Conservation (phyloP, 2,888 invertebrate genomes). For the Apocheima hispidaria region DNA sequence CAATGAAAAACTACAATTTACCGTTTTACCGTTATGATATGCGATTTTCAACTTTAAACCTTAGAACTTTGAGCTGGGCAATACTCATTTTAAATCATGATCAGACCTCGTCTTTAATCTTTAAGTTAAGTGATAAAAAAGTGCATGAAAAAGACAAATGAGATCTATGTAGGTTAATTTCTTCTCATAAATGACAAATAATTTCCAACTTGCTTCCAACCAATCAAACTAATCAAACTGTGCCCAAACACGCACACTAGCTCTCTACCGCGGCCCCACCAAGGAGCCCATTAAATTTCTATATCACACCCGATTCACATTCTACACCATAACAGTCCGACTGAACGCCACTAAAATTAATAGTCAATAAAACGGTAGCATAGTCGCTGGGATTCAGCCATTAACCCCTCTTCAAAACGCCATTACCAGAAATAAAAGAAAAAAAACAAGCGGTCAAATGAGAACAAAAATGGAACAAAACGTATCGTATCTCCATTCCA, state of each 20-base stretch:
- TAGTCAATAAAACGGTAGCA: constrained; percentile 82
- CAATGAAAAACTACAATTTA: no score
- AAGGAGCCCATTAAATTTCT: constrained; percentile 48
- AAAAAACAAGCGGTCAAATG: constrained; percentile 48
- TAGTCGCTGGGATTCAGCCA: constrained; percentile 60
- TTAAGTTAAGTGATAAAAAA: no score
- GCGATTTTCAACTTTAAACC: no score
- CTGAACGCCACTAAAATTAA: constrained; percentile 61
- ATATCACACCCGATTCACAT: constrained; percentile 49
- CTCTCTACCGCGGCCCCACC: constrained; percentile 30
- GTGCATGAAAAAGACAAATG: no score
- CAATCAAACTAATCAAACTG: constrained; percentile 6
- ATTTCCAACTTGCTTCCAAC: neutral
- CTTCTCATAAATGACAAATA: neutral
- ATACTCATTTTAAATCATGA: no score
- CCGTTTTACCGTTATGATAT: no score
- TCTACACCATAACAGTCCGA: constrained; percentile 52
- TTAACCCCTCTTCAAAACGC: constrained; percentile 70
- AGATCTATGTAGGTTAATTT: neutral
- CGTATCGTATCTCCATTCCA: constrained; percentile 79
- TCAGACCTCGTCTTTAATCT: no score
- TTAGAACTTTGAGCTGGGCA: no score
- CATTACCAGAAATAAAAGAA: constrained; percentile 60
- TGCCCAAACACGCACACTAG: neutral
- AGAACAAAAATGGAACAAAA: constrained; percentile 71